Evolutionary conservation across 1,140 invertebrate genomes (phyloP).

Genomic region (Epicauta chinensis): DNA sequence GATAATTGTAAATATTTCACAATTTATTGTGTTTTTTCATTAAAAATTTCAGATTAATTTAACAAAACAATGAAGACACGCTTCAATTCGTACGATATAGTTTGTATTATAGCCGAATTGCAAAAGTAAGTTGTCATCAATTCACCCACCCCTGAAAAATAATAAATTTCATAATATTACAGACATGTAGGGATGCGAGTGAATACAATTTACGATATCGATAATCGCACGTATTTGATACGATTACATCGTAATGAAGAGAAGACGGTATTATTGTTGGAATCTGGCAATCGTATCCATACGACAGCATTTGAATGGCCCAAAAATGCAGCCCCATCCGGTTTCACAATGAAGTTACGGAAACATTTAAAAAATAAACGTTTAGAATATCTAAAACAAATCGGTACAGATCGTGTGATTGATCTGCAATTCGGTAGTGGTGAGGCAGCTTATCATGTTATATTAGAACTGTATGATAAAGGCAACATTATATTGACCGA

Average conservation of each 20-base stretch:
- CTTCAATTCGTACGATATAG: constrained; percentile 87
- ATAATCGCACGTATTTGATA: constrained; percentile 94
- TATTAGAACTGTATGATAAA: constrained; percentile 93
- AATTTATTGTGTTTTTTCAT: constrained; percentile 5
- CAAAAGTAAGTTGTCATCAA: constrained; percentile 59
- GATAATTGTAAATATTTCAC: constrained; percentile 12
- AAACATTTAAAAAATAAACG: constrained; percentile 97
- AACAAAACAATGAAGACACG: constrained; percentile 77
- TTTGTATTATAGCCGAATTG: constrained; percentile 77
- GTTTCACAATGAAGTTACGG: constrained; percentile 87
- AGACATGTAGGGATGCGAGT: constrained; percentile 89
- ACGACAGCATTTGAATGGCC: constrained; percentile 97
- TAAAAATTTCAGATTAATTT: constrained; percentile 6
- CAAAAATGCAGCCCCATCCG: constrained; percentile 91
- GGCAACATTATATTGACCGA: constrained; percentile 97
- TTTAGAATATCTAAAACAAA: constrained; percentile 75
- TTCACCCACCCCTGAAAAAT: constrained; percentile 11
- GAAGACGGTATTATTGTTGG: constrained; percentile 84
- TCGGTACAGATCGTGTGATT: constrained; percentile 84
- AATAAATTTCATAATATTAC: constrained; percentile 36
- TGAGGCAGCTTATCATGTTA: constrained; percentile 92
- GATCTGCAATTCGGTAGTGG: constrained; percentile 91
- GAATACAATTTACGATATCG: constrained; percentile 96
- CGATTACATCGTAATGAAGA: constrained; percentile 74
- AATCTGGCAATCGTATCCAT: constrained; percentile 93